Base-by-base conservation (phyloP, 2,113 vertebrate genomes). In the Chionomys nivalis region DNA sequence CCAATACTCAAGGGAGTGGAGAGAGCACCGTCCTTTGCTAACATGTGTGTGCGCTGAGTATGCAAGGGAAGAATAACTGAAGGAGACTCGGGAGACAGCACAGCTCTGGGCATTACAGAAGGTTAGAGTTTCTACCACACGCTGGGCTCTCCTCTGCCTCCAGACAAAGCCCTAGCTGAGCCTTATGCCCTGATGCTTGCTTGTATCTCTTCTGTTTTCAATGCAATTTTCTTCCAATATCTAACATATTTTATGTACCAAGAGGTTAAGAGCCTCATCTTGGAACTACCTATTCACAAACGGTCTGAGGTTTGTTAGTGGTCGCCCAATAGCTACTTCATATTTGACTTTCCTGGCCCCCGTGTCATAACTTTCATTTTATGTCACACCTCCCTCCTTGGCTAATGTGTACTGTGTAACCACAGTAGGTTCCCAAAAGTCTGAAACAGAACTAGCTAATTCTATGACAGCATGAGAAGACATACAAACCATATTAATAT, bases 221-320 rank as follows among this genome's bases (percentile, higher is more conserved):
- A 73, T 28, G 28, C 85, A 81, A 47, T n/a, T 93, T 95, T 78
- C 42, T 89, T 94, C n/a, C 68, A 85, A 58, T 61, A 70, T 36
- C 75, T 36, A 81, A 95, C 83, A 24, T 19, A 79, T 26, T 17
- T 65, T 66, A 72, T 28, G 19, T 86, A 82, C 24, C 36, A 94
- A 86, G 33, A 7, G 91, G 90, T 81, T 55, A 72, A 66, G 44
- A 85, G 16, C 1, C 36, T 13, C 81, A 39, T 88, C 76, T 92
- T 92, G 14, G 31, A 92, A 47, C 81, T 5, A 77, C 91, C 33
- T 89, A 87, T 82, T 44, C 28, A 21, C 13, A 36, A 76, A 24
- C 77, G 36, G 81, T 72, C 77, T 68, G 68, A 94, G 11, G 4
- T 47, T 55, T 83, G 21, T 49, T 42, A 17, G 8, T 5, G 16